phyloP scores from a whole-genome alignment of 2,797 vertebrate species.

The Pseudomugil tenellus region DNA sequence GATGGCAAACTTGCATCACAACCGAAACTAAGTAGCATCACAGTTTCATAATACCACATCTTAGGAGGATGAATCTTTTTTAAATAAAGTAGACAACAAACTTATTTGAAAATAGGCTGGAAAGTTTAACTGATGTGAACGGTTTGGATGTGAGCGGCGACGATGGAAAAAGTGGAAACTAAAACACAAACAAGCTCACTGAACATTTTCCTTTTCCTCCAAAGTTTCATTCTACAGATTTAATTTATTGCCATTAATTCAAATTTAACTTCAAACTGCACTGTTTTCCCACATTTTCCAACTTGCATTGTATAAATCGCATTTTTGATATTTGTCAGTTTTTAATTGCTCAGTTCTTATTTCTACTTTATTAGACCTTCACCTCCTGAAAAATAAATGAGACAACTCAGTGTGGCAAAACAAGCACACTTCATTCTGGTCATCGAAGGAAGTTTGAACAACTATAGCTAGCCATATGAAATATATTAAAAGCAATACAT shows the following conservation, averaged over 20 bases:
- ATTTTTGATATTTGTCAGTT: not conserved
- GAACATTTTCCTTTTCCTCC: not conserved
- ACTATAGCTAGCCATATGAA: not conserved
- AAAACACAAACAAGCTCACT: not conserved
- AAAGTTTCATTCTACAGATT: not conserved
- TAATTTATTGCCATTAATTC: not conserved
- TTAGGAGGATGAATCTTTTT: slow-evolving; percentile 1
- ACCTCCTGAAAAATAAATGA: not conserved
- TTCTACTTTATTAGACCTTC: not conserved
- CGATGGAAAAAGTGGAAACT: not conserved
- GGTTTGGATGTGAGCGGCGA: slow-evolving; percentile 2
- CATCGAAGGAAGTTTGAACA: not conserved
- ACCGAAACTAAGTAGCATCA: not conserved
- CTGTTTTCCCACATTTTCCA: not conserved
- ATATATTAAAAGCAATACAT: not conserved
- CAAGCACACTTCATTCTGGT: not conserved
- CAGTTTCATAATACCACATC: not conserved
- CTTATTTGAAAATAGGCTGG: not conserved
- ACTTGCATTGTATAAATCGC: not conserved
- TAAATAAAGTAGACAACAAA: slow-evolving; percentile 2
- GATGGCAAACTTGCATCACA: not conserved
- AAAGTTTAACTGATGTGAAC: not conserved
- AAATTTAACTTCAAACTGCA: not conserved
- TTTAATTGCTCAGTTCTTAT: not conserved
- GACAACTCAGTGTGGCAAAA: not conserved